Conservation (phyloP, 2,113 vertebrate species). For the Gracilinanus agilis region DNA sequence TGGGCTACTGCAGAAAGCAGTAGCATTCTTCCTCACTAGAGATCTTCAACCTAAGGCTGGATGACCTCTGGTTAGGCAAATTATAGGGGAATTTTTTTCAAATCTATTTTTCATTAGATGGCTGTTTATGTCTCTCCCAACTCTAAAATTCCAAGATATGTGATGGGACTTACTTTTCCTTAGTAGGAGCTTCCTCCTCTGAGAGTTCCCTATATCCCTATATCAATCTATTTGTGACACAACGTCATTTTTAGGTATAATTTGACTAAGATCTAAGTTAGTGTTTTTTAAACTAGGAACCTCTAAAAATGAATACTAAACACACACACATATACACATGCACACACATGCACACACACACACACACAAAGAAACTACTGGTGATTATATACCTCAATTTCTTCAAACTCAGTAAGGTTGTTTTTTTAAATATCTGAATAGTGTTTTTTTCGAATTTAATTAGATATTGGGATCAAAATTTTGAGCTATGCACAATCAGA, state of each 20-base stretch:
- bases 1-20: background rate
- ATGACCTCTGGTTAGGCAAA: background rate
- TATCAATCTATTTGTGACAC: background rate
- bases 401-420: background rate
- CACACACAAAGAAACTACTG: no score
- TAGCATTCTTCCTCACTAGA: background rate
- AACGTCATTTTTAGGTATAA: background rate
- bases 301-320: background rate
- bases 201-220: background rate
- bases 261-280: background rate
- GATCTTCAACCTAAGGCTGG: background rate
- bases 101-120: background rate
- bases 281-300: background rate
- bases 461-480: background rate
- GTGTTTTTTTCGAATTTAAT: background rate
- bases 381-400: background rate
- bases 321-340: no score
- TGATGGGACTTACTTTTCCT: background rate
- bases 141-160: background rate
- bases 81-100: background rate
- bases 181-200: background rate
- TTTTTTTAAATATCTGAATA: background rate
- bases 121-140: background rate
- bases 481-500: background rate
- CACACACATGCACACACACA: no score